These are phyloP conservation scores for Myrmecophaga tridactyla DNA, from an alignment of 2,113 vertebrate genomes.

Conservation along the genomic window DNA sequence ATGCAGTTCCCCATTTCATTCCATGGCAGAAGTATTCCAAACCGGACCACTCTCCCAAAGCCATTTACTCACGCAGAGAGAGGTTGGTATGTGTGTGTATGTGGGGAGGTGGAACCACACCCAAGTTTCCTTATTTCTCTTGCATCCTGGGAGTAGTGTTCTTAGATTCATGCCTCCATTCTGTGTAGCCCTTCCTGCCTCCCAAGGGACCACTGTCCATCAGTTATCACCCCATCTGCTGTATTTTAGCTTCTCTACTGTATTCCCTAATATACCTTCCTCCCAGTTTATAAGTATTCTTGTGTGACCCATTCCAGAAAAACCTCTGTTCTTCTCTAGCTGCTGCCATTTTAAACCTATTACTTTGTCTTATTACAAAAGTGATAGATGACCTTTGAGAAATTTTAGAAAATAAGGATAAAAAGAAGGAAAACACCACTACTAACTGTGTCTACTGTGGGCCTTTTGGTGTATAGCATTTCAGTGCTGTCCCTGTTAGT, in stretches of 20 bases:
- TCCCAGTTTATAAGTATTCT: neutral
- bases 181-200: neutral
- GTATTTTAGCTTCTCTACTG: neutral
- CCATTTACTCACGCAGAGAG: neutral
- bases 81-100: neutral
- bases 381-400: neutral
- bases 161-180: neutral
- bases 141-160: neutral
- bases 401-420: constrained; percentile 25
- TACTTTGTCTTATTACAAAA: neutral
- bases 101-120: too few species aligned
- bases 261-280: neutral
- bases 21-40: neutral
- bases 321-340: neutral
- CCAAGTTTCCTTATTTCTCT: neutral
- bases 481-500: neutral
- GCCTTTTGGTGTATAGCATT: neutral
- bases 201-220: neutral
- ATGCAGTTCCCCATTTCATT: neutral
- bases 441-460: neutral
- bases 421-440: constrained; percentile 10
- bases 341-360: neutral
- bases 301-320: neutral
- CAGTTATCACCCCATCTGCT: neutral
- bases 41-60: neutral